Conservation (phyloP, 2,113 vertebrate species). For the Mormyrus lacerda region DNA sequence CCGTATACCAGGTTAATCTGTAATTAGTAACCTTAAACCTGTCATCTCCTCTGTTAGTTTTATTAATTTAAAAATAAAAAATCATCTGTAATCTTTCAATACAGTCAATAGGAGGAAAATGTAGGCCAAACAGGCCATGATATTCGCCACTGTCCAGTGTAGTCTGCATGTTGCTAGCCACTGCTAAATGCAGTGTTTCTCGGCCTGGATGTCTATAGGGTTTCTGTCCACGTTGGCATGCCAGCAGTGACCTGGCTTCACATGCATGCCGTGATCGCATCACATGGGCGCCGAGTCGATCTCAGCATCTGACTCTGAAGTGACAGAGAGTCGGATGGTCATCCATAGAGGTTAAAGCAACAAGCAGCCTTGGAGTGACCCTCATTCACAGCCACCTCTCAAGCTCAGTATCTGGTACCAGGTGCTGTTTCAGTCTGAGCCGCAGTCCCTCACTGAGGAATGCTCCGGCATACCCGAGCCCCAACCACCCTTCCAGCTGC, state of each 20-base stretch:
- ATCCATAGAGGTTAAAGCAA: not conserved
- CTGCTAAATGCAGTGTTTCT: not conserved
- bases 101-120: not conserved
- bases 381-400: not conserved
- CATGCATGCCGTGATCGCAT: not conserved
- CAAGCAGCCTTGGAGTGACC: not conserved
- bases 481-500: not conserved
- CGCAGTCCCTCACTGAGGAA: not conserved
- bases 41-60: not conserved
- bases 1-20: not conserved
- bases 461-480: not conserved
- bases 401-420: not conserved
- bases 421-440: not conserved
- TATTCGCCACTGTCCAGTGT: not conserved
- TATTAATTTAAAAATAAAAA: not conserved
- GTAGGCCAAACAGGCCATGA: not conserved
- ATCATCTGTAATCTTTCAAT: not conserved
- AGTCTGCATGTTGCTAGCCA: not conserved
- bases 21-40: not conserved
- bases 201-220: not conserved
- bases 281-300: not conserved
- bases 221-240: not conserved
- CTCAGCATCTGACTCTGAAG: not conserved
- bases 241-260: not conserved
- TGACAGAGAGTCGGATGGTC: not conserved